A percentile compares a stretch with the other conserved stretches of the same genome.
These are phyloP conservation scores for Trissonchulus sp. DNA, from an alignment of 2,888 invertebrate genomes.

Conservation along the genomic window DNA sequence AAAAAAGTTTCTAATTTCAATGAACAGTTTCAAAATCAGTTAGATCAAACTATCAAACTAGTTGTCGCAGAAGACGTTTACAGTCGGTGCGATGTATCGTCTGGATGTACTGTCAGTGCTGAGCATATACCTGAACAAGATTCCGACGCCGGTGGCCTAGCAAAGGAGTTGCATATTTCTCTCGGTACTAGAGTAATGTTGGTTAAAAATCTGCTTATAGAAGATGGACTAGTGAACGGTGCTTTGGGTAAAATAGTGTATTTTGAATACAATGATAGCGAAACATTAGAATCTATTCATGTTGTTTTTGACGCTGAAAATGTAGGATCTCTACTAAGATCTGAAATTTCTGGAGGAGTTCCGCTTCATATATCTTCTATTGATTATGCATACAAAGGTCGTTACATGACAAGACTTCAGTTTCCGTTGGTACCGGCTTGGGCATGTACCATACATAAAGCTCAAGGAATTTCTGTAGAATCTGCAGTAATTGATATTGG, in stretches of 20 bases:
- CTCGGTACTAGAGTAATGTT: constrained; percentile 15
- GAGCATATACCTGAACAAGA: neutral
- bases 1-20: neutral
- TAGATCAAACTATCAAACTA: too few relatives aligned
- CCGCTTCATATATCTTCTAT: neutral
- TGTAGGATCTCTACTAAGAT: neutral
- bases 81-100: neutral
- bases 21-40: neutral
- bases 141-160: constrained; percentile 13
- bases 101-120: neutral
- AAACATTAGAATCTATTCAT: neutral
- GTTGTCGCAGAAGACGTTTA: neutral
- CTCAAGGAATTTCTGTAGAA: constrained; percentile 23
- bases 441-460: constrained; percentile 26
- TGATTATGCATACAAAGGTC: constrained; percentile 13
- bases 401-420: constrained; percentile 7
- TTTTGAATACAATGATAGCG: neutral
- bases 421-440: constrained; percentile 26
- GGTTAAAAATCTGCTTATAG: constrained; percentile 3
- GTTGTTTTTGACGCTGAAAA: neutral
- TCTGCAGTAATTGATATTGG: constrained; percentile 8
- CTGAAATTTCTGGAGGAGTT: neutral
- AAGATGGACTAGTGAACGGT: constrained; percentile 23
- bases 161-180: neutral
- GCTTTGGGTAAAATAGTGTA: neutral